phyloP scores from a whole-genome alignment of 2,113 vertebrate genomes.

The Laticauda colubrina region DNA sequence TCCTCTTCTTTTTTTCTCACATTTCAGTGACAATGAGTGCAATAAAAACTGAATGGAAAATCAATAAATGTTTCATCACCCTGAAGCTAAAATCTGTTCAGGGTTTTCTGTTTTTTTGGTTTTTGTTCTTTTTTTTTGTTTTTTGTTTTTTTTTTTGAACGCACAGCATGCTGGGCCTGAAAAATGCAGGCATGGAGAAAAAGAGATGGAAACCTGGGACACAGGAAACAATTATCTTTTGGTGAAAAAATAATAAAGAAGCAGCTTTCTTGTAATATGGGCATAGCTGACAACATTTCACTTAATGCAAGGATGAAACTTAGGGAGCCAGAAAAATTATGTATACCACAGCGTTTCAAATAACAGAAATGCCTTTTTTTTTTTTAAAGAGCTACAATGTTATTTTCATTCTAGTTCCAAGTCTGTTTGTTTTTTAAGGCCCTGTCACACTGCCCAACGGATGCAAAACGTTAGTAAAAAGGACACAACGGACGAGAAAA shows the following conservation, averaged over 20 bases:
- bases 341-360: not conserved
- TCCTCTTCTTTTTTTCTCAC: conserved; percentile 11
- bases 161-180: conserved; percentile 69
- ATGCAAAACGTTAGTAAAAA: too few relatives aligned
- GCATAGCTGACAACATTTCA: conserved; percentile 7
- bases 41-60: conserved; percentile 59
- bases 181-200: conserved; percentile 74
- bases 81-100: conserved; percentile 57
- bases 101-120: not conserved
- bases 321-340: too few relatives aligned
- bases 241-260: conserved; percentile 10
- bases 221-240: conserved; percentile 44
- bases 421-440: not conserved
- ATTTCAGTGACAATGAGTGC: conserved; percentile 56
- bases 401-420: not conserved
- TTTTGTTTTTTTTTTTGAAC: conserved; percentile 51
- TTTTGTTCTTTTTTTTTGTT: conserved; percentile 45
- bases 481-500: too few relatives aligned
- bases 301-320: not conserved
- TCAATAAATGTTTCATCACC: conserved; percentile 68
- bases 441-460: too few relatives aligned
- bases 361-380: not conserved
- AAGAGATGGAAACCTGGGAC: conserved; percentile 69
- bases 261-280: not conserved
- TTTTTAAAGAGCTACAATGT: not conserved